Conservation (phyloP, 2,888 invertebrate genomes). For the Eudemis profundana region DNA sequence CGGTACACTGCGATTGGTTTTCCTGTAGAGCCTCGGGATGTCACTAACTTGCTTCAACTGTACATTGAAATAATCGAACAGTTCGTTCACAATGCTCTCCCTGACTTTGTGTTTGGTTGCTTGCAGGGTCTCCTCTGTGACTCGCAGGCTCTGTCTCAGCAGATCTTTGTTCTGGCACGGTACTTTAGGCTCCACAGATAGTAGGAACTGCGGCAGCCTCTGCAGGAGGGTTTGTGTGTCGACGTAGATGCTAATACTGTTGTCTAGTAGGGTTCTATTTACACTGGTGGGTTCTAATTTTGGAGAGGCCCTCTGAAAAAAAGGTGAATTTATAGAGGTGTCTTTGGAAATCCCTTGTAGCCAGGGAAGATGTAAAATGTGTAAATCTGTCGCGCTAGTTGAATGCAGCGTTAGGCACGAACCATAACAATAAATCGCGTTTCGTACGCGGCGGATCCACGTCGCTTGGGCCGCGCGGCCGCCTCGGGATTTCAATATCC, state of each 20-base stretch:
- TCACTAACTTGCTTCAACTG: constrained; percentile 94
- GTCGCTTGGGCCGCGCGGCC: too few species aligned
- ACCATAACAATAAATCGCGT: too few species aligned
- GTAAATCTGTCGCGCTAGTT: too few species aligned
- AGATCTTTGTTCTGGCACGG: constrained; percentile 60
- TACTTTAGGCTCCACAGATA: constrained; percentile 64
- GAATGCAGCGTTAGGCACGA: too few species aligned
- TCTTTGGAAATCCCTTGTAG: neutral
- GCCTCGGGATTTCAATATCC: too few species aligned
- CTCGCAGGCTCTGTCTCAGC: constrained; percentile 62
- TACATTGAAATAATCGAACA: constrained; percentile 77
- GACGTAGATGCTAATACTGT: constrained; percentile 72
- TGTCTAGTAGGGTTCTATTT: constrained; percentile 70
- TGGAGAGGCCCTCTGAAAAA: constrained; percentile 65
- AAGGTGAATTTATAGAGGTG: constrained; percentile 11
- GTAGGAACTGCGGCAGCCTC: constrained; percentile 65
- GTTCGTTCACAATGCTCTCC: constrained; percentile 74
- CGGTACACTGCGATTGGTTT: constrained; percentile 95
- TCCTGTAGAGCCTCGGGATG: constrained; percentile 95
- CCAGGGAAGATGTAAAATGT: too few species aligned
- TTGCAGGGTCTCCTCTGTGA: constrained; percentile 62
- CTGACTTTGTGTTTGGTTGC: constrained; percentile 65
- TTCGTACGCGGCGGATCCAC: too few species aligned
- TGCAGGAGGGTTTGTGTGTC: constrained; percentile 66
- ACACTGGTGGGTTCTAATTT: constrained; percentile 65